Evolutionary conservation across 2,888 invertebrate species (phyloP), one percentile per base, ranked within the genome.

Genomic region (Lathronympha strigana): DNA sequence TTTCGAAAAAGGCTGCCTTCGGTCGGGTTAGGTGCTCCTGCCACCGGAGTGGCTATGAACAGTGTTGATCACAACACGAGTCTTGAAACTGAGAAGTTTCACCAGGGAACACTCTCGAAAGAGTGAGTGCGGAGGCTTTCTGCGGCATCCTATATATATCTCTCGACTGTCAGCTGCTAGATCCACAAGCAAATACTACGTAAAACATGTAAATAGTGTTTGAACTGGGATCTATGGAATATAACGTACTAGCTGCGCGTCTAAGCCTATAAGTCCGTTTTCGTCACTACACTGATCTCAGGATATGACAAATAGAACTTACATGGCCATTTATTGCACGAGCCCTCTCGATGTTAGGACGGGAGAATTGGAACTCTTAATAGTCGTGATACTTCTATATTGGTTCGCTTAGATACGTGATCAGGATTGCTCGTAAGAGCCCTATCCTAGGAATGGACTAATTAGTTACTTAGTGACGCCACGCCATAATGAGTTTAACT

Each of bases 11-110:
- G 45, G 53, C 66, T 73, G 78, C 78, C 72, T 76, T 69, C 47
- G 70, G 71, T 79, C 63, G 64, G 66, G 61, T 51, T 69, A 61
- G 66, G 40, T 69, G 66, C 68, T 90, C 89, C 91, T 68, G 86
- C 90, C 90, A 91, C 90, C 79, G 74, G 72, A 60, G 85, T 90
- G 90, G 83, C 90, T 91, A 90, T 91, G 91, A 91, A 91, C 90
- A 69, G 69, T 69, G 66, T 49, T 78, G 79, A 72, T 61, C 70
- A 75, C 81, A 84, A 79, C 68, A 76, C 87, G 85, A 83, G 21
- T 31, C 84, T 86, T 85, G 87, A 81, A 77, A 83, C 83, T n/a
- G n/a, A 86, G 85, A 69, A 72, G 80, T 40, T 50, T 60, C 79
- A 77, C 76, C 81, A 72, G 74, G 73, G 71, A 83, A 82, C 89